Base-by-base conservation (phyloP, 2,113 vertebrate genomes). In the Progne subis region DNA sequence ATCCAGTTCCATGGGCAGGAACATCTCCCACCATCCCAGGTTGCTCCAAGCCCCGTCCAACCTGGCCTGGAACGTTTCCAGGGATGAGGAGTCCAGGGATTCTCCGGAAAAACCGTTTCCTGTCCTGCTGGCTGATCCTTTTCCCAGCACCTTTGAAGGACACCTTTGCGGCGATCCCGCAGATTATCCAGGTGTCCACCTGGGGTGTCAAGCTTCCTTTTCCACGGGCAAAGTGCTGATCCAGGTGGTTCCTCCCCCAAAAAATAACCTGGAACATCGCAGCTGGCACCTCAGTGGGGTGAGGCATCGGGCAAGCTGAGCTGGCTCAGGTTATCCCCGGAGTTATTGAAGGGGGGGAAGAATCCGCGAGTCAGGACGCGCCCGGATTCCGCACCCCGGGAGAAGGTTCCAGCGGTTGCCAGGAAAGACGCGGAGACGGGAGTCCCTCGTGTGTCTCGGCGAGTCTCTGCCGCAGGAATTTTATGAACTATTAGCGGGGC, bases 31-130 rank as follows among this genome's bases (percentile, higher is more conserved):
- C 32, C 21, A 44, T 44, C 67, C 47, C 56, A 52, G 56, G 20
- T 3, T 25, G 39, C 39, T 71, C 56, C 80, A 52, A n/a, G 31
- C 23, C 25, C 12, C 0, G 0, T 37, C 80, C 31, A 25, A 0
- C 20, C 47, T n/a, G n/a, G n/a, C n/a, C n/a, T 32, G 26, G 47
- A 12, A 21, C 26, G 20, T 25, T 72, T 14, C 47, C 68, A 63
- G 57, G 47, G 26, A 39, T 18, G n/a, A n/a, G n/a, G 12, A 29
- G 18, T 28, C 46, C 46, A 15, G 9, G 18, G 46, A 39, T 68
- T 28, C 28, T 13, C 21, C 21, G 78, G 64, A 26, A 57, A 68
- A 47, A 12, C 3, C 3, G 0, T 14, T 60, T 28, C 50, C 61
- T 12, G 6, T 13, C 21, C 56, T 4, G 2, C 18, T 46, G 23